Evolutionary conservation across 2,113 vertebrate genomes (phyloP).

Genomic region (Coracopsis vasa): DNA sequence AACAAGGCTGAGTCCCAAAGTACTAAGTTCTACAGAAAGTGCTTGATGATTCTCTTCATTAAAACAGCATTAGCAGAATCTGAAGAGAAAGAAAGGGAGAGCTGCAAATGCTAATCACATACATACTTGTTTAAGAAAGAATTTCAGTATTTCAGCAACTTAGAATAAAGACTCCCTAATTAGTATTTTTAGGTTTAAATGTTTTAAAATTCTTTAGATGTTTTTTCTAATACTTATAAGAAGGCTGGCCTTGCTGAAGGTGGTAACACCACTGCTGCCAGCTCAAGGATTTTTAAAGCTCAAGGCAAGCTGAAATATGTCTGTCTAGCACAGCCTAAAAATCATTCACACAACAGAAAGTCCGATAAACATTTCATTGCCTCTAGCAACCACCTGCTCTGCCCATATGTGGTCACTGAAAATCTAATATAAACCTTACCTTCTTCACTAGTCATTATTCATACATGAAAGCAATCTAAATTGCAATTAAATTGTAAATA

Average conservation of each 20-base stretch:
- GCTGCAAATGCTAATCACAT: neutral
- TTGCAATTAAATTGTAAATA: neutral
- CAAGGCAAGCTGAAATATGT: neutral
- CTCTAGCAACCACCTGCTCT: conserved; percentile 33
- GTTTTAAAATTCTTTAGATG: neutral
- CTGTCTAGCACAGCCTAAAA: neutral
- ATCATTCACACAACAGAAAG: neutral
- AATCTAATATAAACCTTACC: neutral
- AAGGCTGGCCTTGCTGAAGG: neutral
- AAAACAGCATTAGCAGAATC: neutral
- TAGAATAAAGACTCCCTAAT: neutral
- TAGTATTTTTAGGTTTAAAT: neutral
- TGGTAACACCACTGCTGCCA: neutral
- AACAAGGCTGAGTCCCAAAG: neutral
- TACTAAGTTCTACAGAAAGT: neutral
- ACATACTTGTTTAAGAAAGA: neutral
- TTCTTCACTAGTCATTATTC: neutral
- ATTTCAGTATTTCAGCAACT: neutral
- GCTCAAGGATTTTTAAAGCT: conserved; percentile 1
- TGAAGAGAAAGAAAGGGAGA: neutral
- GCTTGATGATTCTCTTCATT: neutral
- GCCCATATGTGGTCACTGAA: neutral
- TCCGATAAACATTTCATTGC: neutral
- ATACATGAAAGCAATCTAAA: neutral
- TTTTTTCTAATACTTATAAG: neutral